Base-by-base conservation (phyloP, 2,113 vertebrate genomes). In the Rhea americana region DNA sequence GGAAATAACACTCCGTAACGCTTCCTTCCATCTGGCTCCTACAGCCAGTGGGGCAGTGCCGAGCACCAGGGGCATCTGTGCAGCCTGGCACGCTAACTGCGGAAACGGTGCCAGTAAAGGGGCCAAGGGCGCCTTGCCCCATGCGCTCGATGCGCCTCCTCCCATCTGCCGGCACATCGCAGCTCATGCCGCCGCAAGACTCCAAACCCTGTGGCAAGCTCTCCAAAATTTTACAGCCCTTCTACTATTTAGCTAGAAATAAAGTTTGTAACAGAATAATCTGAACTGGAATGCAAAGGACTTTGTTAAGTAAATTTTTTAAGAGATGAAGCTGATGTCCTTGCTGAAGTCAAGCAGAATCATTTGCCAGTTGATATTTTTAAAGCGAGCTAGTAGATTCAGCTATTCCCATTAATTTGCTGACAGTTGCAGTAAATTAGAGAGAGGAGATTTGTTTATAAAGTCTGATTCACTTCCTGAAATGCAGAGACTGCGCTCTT, bases 381-480 rank as follows among this genome's bases (percentile, higher is more conserved):
- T 80, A 88, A 79, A 87, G 43, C 13, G 63, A 3, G 61, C 58
- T 24, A 58, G 68, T 30, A 32, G 47, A 73, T 78, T 79, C 11
- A 70, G 74, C 74, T 82, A 58, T 75, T 85, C 37, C 37, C 45
- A 39, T 39, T 92, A 51, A 53, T 89, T 91, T 87, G 87, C 82
- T 86, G 85, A 83, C 48, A 88, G 66, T 47, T 88, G 56, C 53
- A 82, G 70, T 47, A 90, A 87, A 53, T 63, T 73, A 85, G 21
- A 1, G 9, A 71, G 59, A 89, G 62, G 77, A 94, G 21, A 86
- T 91, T 83, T 68, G 61, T 88, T 83, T 81, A 88, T 58, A 28
- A 94, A 88, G 45, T 58, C 85, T 61, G 82, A 93, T 83, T 93
- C 43, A 90, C 47, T 93, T 93, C 82, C 82, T 72, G 73, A 81